Conservation (phyloP, 2,113 vertebrate species). For the Nesogale talazaci region DNA sequence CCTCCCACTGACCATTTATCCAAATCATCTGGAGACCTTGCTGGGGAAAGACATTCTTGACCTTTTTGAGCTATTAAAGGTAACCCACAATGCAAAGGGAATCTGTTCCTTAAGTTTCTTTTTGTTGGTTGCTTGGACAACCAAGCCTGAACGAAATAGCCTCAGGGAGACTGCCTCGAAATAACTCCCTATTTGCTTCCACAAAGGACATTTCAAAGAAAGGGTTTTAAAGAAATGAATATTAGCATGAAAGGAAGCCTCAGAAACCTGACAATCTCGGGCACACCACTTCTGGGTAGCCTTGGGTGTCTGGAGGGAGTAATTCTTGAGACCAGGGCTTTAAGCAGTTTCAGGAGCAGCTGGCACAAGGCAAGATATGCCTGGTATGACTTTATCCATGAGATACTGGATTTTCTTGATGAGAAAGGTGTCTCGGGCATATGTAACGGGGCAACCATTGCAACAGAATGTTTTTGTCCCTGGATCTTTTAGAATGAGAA, state of each 20-base stretch:
- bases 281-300: neutral
- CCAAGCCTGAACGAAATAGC: constrained; percentile 39
- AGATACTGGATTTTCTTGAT: neutral
- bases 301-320: neutral
- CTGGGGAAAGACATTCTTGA: constrained; percentile 61
- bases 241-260: constrained; percentile 24
- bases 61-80: constrained; percentile 60
- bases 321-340: neutral
- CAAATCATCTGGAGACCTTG: neutral
- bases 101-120: constrained; percentile 55
- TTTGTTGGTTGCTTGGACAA: constrained; percentile 49
- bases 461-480: neutral
- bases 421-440: neutral
- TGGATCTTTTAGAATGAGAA: neutral
- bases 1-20: constrained; percentile 14
- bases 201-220: constrained; percentile 23
- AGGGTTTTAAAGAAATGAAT: neutral
- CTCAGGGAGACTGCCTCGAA: neutral
- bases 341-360: neutral
- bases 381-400: neutral
- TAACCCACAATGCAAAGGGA: constrained; percentile 33
- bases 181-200: constrained; percentile 37
- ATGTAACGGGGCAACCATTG: neutral
- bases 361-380: neutral
- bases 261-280: neutral